Conservation (phyloP, 2,797 vertebrate species). For the Columba guinea region DNA sequence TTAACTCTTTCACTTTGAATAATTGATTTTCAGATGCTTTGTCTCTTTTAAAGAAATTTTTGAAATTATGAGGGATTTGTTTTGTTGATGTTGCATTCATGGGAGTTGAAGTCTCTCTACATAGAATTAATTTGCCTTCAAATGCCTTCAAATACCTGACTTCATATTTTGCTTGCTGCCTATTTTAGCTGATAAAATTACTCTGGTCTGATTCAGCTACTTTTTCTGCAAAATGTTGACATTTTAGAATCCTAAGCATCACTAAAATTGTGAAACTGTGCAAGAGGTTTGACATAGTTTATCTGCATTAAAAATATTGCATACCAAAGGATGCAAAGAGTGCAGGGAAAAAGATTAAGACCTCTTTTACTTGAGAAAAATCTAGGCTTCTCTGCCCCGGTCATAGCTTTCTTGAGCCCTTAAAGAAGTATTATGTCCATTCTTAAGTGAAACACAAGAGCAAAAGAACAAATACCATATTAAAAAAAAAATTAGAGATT, state of each 20-base stretch:
- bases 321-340: not conserved
- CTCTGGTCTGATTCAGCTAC: not conserved
- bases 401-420: not conserved
- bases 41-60: not conserved
- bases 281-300: not conserved
- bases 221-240: constrained; percentile 20
- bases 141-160: not conserved
- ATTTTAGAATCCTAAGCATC: not conserved
- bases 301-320: not conserved
- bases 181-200: constrained; percentile 16
- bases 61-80: not conserved
- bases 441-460: not conserved
- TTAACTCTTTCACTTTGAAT: not conserved
- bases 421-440: not conserved
- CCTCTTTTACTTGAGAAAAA: not conserved
- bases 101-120: not conserved
- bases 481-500: not conserved
- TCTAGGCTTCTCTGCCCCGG: not conserved
- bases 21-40: not conserved
- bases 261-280: not conserved
- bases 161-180: not conserved
- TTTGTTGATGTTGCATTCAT: not conserved
- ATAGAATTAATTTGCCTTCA: not conserved
- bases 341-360: not conserved
- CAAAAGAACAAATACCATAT: not conserved